Evolutionary conservation across 1,140 invertebrate genomes (phyloP).

Genomic region (Bombus ignitus): DNA sequence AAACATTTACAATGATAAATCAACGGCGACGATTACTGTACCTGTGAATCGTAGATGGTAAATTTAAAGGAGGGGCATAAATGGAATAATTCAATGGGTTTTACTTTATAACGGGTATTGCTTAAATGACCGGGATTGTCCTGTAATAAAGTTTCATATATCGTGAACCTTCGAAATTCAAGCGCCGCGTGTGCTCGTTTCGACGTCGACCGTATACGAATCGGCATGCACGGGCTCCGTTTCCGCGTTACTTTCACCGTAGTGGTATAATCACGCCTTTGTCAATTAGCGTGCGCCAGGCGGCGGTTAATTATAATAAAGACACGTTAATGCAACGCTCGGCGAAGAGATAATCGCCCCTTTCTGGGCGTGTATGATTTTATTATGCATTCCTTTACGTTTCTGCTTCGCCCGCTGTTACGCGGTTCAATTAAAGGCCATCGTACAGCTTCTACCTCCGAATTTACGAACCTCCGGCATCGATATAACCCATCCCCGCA

Average conservation of each 20-base stretch:
- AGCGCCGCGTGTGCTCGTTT: slow-evolving; percentile 14
- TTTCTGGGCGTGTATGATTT: slow-evolving; percentile 48
- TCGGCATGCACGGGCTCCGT: slow-evolving; percentile 35
- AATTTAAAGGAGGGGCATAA: background rate
- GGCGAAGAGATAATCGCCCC: slow-evolving; percentile 60
- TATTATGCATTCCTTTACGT: slow-evolving; percentile 25
- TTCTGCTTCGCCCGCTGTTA: background rate
- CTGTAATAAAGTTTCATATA: slow-evolving; percentile 1
- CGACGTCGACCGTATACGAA: slow-evolving; percentile 12
- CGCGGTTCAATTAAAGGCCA: background rate
- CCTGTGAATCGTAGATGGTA: background rate
- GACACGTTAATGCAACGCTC: slow-evolving; percentile 54
- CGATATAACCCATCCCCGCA: background rate
- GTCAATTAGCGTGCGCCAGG: slow-evolving; percentile 62
- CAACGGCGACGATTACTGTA: background rate
- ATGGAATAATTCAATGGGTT: slow-evolving; percentile 26
- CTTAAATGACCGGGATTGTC: background rate
- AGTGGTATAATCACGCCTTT: slow-evolving; percentile 52
- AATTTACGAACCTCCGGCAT: slow-evolving; percentile 1
- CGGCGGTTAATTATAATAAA: slow-evolving; percentile 68
- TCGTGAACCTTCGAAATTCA: slow-evolving; percentile 20
- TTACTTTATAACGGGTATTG: background rate
- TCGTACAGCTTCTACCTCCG: background rate
- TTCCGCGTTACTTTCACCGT: slow-evolving; percentile 64
- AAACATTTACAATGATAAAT: background rate